Percentiles rank a stretch among this genome's conserved stretches.
Evolutionary conservation across 2,113 vertebrate genomes (phyloP).

Genomic region (Syrmaticus mikado): DNA sequence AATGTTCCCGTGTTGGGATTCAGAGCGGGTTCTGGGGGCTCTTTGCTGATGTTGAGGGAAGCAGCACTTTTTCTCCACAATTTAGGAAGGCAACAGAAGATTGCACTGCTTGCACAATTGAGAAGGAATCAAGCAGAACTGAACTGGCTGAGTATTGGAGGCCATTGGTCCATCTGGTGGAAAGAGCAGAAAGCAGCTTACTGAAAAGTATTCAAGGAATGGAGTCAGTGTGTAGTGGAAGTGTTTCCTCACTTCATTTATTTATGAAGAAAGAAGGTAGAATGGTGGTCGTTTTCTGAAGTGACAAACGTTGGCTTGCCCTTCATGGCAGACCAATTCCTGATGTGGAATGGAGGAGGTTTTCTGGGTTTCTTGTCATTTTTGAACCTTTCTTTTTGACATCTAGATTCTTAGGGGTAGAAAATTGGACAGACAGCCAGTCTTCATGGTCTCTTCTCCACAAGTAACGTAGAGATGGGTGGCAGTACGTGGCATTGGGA

Average conservation of each 20-base stretch:
- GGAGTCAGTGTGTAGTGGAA: neutral
- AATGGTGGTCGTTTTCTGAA: neutral
- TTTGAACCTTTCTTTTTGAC: neutral
- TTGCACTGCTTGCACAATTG: neutral
- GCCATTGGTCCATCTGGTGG: neutral
- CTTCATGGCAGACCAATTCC: neutral
- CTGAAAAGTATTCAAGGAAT: neutral
- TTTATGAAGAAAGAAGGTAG: neutral
- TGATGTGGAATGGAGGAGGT: neutral
- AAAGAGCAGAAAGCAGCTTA: neutral
- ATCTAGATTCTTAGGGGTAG: neutral
- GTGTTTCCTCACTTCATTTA: neutral
- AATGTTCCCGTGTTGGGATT: neutral
- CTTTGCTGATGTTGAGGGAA: neutral
- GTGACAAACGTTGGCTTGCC: neutral
- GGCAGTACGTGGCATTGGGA: rapidly evolving
- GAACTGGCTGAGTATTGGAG: neutral
- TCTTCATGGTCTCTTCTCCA: neutral
- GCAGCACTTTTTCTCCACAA: neutral
- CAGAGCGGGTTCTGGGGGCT: neutral
- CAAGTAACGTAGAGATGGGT: rapidly evolving
- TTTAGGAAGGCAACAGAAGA: neutral
- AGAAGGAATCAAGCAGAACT: neutral
- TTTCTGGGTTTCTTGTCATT: neutral
- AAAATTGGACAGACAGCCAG: neutral